Evolutionary conservation across 53 echinoderm and acorn worm species (phyloP), one percentile per base, ranked within the genome.

Genomic region (Crossaster papposus): DNA sequence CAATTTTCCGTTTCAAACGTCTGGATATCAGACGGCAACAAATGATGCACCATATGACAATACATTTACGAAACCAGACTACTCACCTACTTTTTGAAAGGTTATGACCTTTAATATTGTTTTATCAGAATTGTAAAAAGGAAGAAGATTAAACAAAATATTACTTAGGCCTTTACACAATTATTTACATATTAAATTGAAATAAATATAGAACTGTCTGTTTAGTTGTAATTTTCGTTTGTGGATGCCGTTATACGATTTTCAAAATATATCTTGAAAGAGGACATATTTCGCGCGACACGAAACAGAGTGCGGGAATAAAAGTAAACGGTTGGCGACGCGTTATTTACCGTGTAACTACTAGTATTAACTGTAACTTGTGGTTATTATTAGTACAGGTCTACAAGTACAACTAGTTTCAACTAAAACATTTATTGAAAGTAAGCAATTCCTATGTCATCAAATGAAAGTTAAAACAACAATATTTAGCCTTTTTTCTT

Each of bases 21-120:
- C 68, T 24, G 24, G 68, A 23, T 68, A 68, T 24, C 28, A 68
- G 68, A 68, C 68, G 9, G 6, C 44, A 68, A 64, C 20, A 22
- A 14, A 18, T 4, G 18, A 18, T 22, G 3, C 23, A 15, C 64
- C 3, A 64, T 4, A 64, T 64, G 14, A 3, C 4, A 15, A 3
- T 64, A 10, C 17, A 32, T 72, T 72, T 72, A 72, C 72, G 31
- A 36, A 35, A 36, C 75, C 75, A 74, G 75, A 74, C 75, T 74
- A 74, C 13, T 74, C 36, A 74, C 75, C 75, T 74, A 74, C 75
- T 74, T 74, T 74, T 18, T 74, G 31, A 74, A 4, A 74, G 35
- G 35, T 33, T 33, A 14, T 33, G 36, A 34, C 35, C 75, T 2
- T 20, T 3, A 3, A 71, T 44, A 44, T 44, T 44, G 9, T 1